Evolutionary conservation across 2,797 vertebrate species (phyloP).

Genomic region (Astyanax mexicanus): DNA sequence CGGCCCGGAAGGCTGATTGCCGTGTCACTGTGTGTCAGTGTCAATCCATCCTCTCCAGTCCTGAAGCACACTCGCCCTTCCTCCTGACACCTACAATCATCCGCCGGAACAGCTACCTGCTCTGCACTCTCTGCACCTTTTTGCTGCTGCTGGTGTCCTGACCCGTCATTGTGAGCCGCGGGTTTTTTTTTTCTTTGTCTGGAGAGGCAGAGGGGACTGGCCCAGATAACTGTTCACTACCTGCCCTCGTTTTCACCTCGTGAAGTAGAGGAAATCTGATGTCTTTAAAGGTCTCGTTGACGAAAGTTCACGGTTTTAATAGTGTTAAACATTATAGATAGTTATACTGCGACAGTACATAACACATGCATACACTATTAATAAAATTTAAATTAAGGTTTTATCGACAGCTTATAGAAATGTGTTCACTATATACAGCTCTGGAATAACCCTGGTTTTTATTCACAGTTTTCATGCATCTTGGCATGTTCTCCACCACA

Average conservation of each 20-base stretch:
- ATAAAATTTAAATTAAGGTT: no score
- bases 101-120: neutral
- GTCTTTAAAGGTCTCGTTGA: neutral
- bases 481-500: no score
- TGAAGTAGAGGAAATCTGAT: neutral
- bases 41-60: neutral
- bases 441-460: no score
- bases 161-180: neutral
- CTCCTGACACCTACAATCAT: conserved; percentile 3
- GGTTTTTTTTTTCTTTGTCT: neutral
- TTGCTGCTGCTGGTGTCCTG: neutral
- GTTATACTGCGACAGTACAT: no score
- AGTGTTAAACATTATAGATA: no score
- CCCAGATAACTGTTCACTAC: neutral
- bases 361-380: no score
- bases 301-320: no score
- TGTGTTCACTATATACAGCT: no score
- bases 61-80: neutral
- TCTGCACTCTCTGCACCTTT: neutral
- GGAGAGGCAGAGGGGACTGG: neutral
- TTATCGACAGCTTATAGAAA: no score
- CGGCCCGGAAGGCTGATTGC: conserved; percentile 7
- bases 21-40: conserved; percentile 1
- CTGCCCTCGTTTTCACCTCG: neutral
- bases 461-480: no score